These are phyloP conservation scores for Euglossa dilemma DNA, from an alignment of 1,140 invertebrate genomes.

Conservation along the genomic window DNA sequence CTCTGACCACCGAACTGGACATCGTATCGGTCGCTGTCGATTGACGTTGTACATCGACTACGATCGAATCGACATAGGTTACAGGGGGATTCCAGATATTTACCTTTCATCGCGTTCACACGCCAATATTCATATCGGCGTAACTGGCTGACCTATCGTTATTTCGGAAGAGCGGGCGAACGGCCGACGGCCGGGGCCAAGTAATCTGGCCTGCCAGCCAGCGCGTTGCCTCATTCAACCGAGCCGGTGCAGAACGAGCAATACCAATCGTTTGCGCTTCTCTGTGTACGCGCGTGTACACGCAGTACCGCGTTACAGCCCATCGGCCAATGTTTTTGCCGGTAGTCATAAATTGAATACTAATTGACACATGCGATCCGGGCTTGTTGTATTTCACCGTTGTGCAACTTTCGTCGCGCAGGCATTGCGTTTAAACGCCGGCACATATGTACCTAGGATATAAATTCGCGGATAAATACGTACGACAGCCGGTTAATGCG, in stretches of 20 bases:
- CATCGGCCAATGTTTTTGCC: slow-evolving; percentile 49
- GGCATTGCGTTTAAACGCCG: slow-evolving; percentile 64
- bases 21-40: slow-evolving; percentile 11
- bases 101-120: slow-evolving; percentile 52
- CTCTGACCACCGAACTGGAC: background rate
- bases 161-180: slow-evolving; percentile 47
- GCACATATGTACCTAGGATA: slow-evolving; percentile 73
- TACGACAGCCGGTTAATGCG: slow-evolving; percentile 73
- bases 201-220: slow-evolving; percentile 28
- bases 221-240: too few relatives aligned
- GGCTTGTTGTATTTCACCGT: slow-evolving; percentile 71
- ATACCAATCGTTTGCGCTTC: background rate
- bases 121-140: slow-evolving; percentile 56
- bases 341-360: slow-evolving; percentile 75
- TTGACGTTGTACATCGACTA: slow-evolving; percentile 21
- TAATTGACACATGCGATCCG: slow-evolving; percentile 72
- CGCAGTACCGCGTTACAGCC: background rate
- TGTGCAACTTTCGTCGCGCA: slow-evolving; percentile 69
- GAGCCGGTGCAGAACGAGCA: too few relatives aligned
- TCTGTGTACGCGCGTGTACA: background rate
- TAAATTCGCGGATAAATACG: slow-evolving; percentile 79
- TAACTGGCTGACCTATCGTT: slow-evolving; percentile 58
- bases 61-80: slow-evolving; percentile 26
- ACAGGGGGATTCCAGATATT: slow-evolving; percentile 39
- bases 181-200: background rate